These are phyloP conservation scores for Anastrepha ludens DNA, from an alignment of 1,140 invertebrate species.

Conservation along the genomic window DNA sequence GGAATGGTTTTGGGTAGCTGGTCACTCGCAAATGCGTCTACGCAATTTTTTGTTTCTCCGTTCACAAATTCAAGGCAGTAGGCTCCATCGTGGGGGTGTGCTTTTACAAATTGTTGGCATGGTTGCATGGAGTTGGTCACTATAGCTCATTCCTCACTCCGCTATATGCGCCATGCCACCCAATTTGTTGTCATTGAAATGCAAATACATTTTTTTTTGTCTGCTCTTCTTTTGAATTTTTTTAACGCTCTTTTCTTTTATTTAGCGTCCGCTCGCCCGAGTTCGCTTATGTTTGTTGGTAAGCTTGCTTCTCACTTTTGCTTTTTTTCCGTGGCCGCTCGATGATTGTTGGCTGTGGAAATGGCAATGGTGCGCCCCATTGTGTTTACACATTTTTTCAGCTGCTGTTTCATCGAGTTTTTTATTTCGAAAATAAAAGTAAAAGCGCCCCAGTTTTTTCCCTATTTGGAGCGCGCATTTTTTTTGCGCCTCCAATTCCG, in stretches of 20 bases:
- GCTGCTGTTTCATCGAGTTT: conserved; percentile 30
- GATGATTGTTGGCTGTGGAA: not conserved
- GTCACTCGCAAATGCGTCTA: conserved; percentile 1
- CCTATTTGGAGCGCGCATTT: conserved; percentile 43
- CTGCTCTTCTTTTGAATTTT: not conserved
- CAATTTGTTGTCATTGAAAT: conserved; percentile 51
- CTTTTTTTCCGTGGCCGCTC: not conserved
- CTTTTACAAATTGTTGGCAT: not conserved
- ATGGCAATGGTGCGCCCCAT: not conserved
- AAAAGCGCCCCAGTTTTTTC: conserved; percentile 25
- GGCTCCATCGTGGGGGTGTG: not conserved
- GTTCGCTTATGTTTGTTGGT: not conserved
- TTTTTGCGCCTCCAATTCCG: conserved; percentile 14
- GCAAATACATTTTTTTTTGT: conserved; percentile 17
- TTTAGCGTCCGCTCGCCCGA: not conserved
- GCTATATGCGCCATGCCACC: not conserved
- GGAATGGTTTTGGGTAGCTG: not conserved
- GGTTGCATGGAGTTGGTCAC: conserved; percentile 1
- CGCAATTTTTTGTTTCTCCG: not conserved
- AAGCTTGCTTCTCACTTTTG: conserved; percentile 25
- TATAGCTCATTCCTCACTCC: not conserved
- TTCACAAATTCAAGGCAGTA: not conserved
- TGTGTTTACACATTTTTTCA: conserved; percentile 50
- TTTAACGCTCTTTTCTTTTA: conserved; percentile 6
- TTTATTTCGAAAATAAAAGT: conserved; percentile 32